Conservation (phyloP, 2,797 vertebrate species). For the Malurus leucopterus region DNA sequence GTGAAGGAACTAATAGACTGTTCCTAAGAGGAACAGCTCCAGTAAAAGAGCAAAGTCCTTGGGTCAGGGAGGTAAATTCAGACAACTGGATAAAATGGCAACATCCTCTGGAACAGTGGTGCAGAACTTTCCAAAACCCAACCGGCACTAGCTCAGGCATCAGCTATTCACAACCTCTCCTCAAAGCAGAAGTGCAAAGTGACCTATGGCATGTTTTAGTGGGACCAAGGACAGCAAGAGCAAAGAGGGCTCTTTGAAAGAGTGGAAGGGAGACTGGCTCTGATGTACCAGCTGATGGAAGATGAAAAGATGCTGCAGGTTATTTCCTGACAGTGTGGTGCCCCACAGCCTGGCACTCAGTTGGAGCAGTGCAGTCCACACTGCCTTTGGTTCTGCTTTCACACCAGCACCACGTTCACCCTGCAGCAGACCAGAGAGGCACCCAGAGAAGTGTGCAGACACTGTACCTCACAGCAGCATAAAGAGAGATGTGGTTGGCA, state of each 20-base stretch:
- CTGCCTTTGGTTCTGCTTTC: neutral
- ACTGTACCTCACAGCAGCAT: conserved; percentile 71
- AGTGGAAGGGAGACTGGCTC: neutral
- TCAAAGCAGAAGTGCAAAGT: neutral
- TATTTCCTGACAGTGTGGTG: neutral
- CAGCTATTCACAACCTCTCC: neutral
- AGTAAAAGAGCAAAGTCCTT: neutral
- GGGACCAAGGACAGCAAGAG: neutral
- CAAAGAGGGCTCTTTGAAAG: neutral
- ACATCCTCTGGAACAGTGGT: neutral
- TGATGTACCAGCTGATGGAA: neutral
- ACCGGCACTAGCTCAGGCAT: neutral
- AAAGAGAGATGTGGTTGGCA: conserved; percentile 85
- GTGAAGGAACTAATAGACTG: neutral
- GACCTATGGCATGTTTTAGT: neutral
- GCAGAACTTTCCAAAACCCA: neutral
- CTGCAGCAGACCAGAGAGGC: neutral
- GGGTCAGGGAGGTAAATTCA: neutral
- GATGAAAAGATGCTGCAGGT: neutral
- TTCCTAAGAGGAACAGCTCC: neutral
- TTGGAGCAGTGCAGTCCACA: neutral
- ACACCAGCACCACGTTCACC: neutral
- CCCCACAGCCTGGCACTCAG: neutral
- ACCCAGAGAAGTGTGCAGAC: neutral
- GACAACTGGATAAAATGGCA: neutral